Percentiles rank a stretch among this genome's conserved stretches.
Conservation (phyloP, 1,140 invertebrate genomes). For the Papilio helenus region DNA sequence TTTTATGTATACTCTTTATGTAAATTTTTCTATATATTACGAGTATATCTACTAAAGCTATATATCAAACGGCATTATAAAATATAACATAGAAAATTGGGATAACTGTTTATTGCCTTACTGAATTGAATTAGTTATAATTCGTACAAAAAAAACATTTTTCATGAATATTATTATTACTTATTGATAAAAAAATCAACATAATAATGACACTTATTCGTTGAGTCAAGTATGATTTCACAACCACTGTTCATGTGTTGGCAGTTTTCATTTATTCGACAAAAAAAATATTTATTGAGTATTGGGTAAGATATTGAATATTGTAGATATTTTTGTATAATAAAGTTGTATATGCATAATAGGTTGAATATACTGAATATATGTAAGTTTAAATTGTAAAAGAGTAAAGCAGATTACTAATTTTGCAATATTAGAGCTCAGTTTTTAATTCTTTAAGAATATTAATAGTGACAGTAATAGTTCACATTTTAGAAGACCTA, state of each 20-base stretch:
- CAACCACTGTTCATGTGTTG: slow-evolving; percentile 36
- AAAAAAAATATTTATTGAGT: background rate
- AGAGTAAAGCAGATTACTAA: slow-evolving; percentile 17
- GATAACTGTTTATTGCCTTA: slow-evolving; percentile 71
- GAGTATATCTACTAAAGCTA: slow-evolving; percentile 43
- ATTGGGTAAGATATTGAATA: background rate
- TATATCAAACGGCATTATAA: slow-evolving; percentile 54
- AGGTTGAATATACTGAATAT: background rate
- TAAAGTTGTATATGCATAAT: background rate
- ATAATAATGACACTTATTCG: slow-evolving; percentile 23
- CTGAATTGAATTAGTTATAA: slow-evolving; percentile 55
- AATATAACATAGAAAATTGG: slow-evolving; percentile 61
- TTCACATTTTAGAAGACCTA: slow-evolving; percentile 36
- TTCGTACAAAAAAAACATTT: slow-evolving; percentile 41
- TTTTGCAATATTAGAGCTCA: slow-evolving; percentile 19
- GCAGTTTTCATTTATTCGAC: slow-evolving; percentile 13
- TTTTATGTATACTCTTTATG: slow-evolving; percentile 30
- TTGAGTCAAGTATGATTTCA: slow-evolving; percentile 33
- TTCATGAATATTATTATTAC: background rate
- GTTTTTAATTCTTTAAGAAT: slow-evolving; percentile 23
- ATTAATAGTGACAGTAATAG: slow-evolving; percentile 4
- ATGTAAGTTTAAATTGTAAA: slow-evolving; percentile 9
- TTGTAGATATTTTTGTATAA: slow-evolving; percentile 18
- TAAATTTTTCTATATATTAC: slow-evolving; percentile 21
- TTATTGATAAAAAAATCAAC: background rate